Base-by-base conservation (phyloP, 92 coral and sea anemone genomes). In the Umimayanthus chanpuru region DNA sequence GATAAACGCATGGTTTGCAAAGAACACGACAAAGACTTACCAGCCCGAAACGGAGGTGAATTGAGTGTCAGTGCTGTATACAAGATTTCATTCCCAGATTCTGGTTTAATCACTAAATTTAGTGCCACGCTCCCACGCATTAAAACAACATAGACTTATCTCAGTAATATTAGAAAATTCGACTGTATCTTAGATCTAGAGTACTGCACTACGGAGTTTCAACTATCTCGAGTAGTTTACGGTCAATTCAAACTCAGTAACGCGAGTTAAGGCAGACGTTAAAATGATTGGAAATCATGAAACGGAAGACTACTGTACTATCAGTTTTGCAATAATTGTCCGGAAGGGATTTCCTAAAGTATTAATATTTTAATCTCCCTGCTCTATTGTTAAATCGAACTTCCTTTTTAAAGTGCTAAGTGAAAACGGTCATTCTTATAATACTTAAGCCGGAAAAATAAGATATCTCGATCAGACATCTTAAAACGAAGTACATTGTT, bases 291-390 rank as follows among this genome's bases (percentile, higher is more conserved):
- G 20, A 53, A 53, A 15, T 53, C 58, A 9, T 12, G 6, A 21
- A 61, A 61, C 25, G 15, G 68, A 21, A 61, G 2, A 61, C 26
- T 61, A 61, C 68, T 16, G 21, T 61, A 61, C 68, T 16, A 61
- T 61, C 68, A 61, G 68, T 75, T n/a, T 75, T 39, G 29, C 28
- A 75, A 39, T 75, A 39, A 20, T 36, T 20, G 30, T 75, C 49
- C 50, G 79, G 79, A 75, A 75, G 50, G 49, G 53, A 75, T 16
- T 75, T 75, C 20, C 79, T 18, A 75, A 75, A 75, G 12, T 36
- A 75, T 75, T 39, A 39, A 75, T 61, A 25, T 75, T 38, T 75
- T 75, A 75, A 75, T 75, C 79, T 75, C 6, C 41, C 50, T 75
- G 9, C 6, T 21, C 30, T 39, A 75, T 75, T 75, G 25, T 75